These are phyloP conservation scores for Mus spretus DNA, from an alignment of 2,797 vertebrate species.

Conservation along the genomic window DNA sequence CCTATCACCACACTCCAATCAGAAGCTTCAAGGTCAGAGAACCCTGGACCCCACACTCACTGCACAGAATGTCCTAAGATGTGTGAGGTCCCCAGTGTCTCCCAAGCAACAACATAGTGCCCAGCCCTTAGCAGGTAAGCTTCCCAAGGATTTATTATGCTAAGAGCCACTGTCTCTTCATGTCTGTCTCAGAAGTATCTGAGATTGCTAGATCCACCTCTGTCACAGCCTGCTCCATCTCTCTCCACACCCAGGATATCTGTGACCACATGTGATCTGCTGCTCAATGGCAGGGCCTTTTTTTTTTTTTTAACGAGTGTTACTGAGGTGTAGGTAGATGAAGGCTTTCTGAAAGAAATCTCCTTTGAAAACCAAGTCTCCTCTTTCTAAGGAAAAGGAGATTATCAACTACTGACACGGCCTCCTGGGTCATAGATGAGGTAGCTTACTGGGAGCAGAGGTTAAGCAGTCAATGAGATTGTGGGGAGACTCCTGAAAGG, in stretches of 20 bases:
- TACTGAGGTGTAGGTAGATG: background rate
- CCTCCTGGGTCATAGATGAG: background rate
- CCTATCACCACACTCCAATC: background rate
- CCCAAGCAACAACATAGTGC: background rate
- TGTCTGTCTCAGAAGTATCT: background rate
- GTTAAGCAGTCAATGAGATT: background rate
- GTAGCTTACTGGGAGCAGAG: background rate
- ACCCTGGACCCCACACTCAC: background rate
- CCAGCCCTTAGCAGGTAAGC: background rate
- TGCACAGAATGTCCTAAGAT: background rate
- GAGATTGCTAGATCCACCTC: background rate
- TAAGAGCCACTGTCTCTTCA: background rate
- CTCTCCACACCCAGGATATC: no score
- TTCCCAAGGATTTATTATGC: background rate
- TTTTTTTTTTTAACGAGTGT: background rate
- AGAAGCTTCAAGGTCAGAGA: background rate
- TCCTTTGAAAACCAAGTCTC: slow-evolving; percentile 3
- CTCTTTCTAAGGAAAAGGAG: slow-evolving; percentile 15
- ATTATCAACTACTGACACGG: background rate
- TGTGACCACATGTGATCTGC: accelerated
- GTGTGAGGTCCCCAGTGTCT: background rate
- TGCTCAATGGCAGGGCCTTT: background rate
- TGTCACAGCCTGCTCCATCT: background rate
- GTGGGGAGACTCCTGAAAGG: background rate
- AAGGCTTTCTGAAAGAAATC: slow-evolving; percentile 8